A percentile compares a stretch with the other conserved stretches of the same genome.
phyloP scores from a whole-genome alignment of 2,113 vertebrate genomes.

The Sarotherodon lohbergeri region DNA sequence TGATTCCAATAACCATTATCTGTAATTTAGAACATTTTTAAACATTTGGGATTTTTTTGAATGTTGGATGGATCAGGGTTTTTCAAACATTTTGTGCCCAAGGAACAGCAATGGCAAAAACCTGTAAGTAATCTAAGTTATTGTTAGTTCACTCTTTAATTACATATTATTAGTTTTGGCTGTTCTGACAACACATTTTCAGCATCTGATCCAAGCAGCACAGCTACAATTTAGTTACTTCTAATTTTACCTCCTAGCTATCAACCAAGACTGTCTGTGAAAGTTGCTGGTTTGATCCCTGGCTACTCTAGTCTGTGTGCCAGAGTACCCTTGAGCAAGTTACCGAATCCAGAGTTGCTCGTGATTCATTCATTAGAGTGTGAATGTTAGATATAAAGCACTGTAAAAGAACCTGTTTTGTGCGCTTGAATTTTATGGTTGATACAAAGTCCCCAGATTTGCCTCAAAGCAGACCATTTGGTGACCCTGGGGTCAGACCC shows the following conservation, averaged over 20 bases:
- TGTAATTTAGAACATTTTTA: neutral
- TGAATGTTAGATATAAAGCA: neutral
- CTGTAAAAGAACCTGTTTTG: neutral
- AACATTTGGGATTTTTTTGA: neutral
- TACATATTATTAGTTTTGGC: neutral
- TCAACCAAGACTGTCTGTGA: neutral
- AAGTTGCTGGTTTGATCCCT: neutral
- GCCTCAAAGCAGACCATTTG: neutral
- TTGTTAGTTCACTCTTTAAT: neutral
- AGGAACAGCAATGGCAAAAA: neutral
- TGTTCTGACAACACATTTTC: neutral
- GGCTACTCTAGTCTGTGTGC: neutral
- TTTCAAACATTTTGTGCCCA: neutral
- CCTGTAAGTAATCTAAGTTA: neutral
- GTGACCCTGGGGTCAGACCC: neutral
- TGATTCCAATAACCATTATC: neutral
- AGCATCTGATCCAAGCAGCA: neutral
- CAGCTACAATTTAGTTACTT: neutral
- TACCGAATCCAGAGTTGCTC: neutral
- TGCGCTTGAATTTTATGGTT: neutral
- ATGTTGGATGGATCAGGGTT: neutral
- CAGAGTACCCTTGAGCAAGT: neutral
- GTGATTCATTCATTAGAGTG: neutral
- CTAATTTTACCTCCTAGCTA: neutral
- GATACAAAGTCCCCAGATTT: neutral